These are phyloP conservation scores for Tetropium fuscum DNA, from an alignment of 2,888 invertebrate genomes.

Conservation along the genomic window DNA sequence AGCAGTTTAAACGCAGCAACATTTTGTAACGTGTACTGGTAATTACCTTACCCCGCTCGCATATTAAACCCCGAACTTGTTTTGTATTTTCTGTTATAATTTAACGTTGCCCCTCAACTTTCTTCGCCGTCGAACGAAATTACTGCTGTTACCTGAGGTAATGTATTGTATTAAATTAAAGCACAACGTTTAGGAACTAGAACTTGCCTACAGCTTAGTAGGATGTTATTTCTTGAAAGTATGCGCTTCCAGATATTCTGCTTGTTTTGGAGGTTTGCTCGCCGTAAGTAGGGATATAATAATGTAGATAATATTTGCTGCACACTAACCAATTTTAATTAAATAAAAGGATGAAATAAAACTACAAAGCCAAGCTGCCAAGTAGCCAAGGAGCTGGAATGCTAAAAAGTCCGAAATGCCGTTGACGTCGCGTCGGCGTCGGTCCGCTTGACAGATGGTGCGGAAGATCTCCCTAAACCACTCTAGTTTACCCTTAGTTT, in stretches of 20 bases:
- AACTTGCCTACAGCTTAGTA: constrained; percentile 11
- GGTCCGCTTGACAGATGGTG: too few relatives aligned
- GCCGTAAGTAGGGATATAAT: too few relatives aligned
- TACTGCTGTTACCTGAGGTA: constrained; percentile 18
- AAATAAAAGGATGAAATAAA: too few relatives aligned
- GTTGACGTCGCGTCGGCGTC: too few relatives aligned
- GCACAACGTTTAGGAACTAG: constrained; percentile 6
- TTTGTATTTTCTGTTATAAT: constrained; percentile 46
- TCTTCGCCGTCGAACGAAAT: constrained; percentile 29
- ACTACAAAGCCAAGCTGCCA: too few relatives aligned
- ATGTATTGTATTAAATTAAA: constrained; percentile 19
- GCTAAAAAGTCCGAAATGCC: too few relatives aligned
- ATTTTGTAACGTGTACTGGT: constrained; percentile 52
- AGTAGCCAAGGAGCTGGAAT: too few relatives aligned
- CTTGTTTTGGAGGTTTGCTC: constrained; percentile 1
- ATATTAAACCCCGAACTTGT: constrained; percentile 49
- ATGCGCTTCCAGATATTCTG: neutral
- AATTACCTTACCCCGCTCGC: constrained; percentile 54
- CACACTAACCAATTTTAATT: too few relatives aligned
- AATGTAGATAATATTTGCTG: too few relatives aligned
- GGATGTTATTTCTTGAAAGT: neutral
- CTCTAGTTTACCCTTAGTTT: too few relatives aligned
- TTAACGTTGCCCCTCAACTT: constrained; percentile 39
- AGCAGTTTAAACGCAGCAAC: constrained; percentile 51
- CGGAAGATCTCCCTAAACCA: too few relatives aligned